Conservation (phyloP, 2,888 invertebrate species). For the Parnassius glacialis region DNA sequence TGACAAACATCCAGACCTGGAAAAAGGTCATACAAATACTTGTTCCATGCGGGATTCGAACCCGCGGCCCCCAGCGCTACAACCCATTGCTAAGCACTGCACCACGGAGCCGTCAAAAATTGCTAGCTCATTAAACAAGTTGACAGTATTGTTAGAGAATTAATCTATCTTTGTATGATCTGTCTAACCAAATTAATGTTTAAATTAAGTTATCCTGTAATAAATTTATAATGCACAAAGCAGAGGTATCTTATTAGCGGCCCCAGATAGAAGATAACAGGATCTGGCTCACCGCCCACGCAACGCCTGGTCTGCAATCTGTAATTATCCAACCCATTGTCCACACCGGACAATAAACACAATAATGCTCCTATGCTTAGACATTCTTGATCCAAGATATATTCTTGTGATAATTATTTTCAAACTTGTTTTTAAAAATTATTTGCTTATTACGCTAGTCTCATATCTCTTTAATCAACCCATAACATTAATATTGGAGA, state of each 20-base stretch:
- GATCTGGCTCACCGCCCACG: slow-evolving; percentile 31
- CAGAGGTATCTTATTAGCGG: slow-evolving; percentile 46
- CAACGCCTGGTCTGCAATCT: slow-evolving; percentile 21
- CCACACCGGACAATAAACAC: slow-evolving; percentile 36
- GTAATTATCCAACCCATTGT: slow-evolving; percentile 40
- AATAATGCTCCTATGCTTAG: slow-evolving; percentile 18
- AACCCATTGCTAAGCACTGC: too few relatives aligned
- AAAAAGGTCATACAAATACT: too few relatives aligned
- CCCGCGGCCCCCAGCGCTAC: too few relatives aligned
- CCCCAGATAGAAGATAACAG: slow-evolving; percentile 52
- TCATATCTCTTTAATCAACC: too few relatives aligned
- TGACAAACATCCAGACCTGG: too few relatives aligned
- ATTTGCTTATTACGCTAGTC: too few relatives aligned
- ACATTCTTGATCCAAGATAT: slow-evolving; percentile 23
- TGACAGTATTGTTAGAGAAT: too few relatives aligned
- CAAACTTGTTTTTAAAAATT: too few relatives aligned
- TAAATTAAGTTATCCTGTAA: slow-evolving; percentile 3
- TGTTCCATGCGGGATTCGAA: too few relatives aligned
- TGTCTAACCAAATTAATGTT: not conserved
- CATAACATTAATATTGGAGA: too few relatives aligned
- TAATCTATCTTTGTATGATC: not conserved
- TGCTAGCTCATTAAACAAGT: too few relatives aligned
- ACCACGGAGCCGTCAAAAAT: too few relatives aligned
- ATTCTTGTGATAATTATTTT: slow-evolving; percentile 7
- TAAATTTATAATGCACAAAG: slow-evolving; percentile 20